phyloP scores from a whole-genome alignment of 1,140 invertebrate species.

The Sarcophaga bullata region DNA sequence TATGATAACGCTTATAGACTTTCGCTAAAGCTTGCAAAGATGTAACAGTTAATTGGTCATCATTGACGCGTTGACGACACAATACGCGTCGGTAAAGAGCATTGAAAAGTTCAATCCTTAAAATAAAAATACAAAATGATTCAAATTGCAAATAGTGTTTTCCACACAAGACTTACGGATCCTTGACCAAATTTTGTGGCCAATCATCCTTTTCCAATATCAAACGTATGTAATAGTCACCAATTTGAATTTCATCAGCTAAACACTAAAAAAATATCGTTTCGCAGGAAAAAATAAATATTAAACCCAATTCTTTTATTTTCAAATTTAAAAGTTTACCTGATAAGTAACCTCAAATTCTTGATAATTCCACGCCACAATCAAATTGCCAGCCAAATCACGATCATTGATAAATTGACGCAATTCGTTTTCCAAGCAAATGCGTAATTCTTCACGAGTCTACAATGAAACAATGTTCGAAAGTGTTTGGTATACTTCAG shows the following conservation, averaged over 20 bases:
- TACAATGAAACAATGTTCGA: conserved; percentile 61
- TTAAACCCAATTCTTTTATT: not conserved
- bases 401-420: conserved; percentile 89
- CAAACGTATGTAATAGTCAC: conserved; percentile 96
- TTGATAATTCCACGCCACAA: conserved; percentile 97
- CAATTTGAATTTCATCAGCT: conserved; percentile 96
- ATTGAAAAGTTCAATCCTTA: conserved; percentile 96
- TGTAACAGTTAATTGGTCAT: conserved; percentile 93
- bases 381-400: conserved; percentile 82
- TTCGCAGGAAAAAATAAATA: conserved; percentile 4
- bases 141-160: conserved; percentile 6
- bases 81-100: conserved; percentile 98
- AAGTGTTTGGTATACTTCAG: conserved; percentile 15
- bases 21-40: conserved; percentile 98
- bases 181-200: conserved; percentile 68
- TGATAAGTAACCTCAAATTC: conserved; percentile 96
- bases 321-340: conserved; percentile 27
- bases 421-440: conserved; percentile 94
- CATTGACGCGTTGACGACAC: conserved; percentile 69
- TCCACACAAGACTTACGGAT: conserved; percentile 57
- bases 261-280: conserved; percentile 71
- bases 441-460: conserved; percentile 94
- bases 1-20: conserved; percentile 94
- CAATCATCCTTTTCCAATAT: conserved; percentile 91
- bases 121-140: conserved; percentile 53